Percentiles rank a stretch among this genome's conserved stretches.
Evolutionary conservation across 2,113 vertebrate genomes (phyloP).

Genomic region (Poeciliopsis turrubarensis): DNA sequence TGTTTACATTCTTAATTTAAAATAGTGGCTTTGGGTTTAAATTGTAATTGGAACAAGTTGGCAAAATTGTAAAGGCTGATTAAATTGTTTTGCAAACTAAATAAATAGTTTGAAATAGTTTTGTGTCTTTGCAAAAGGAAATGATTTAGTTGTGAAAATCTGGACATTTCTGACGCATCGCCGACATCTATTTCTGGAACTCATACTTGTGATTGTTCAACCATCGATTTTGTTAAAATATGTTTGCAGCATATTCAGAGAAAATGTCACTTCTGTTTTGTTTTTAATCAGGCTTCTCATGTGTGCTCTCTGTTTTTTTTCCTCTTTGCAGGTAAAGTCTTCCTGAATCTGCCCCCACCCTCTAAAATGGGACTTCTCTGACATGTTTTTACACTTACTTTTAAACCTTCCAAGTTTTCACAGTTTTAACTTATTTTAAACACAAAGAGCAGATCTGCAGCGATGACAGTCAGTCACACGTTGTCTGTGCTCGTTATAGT

Average conservation of each 20-base stretch:
- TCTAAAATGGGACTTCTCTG: slow-evolving; percentile 59
- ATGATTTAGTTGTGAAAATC: not conserved
- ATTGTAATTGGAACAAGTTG: not conserved
- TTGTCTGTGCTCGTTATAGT: slow-evolving; percentile 54
- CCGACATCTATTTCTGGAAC: no score
- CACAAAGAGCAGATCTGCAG: slow-evolving; percentile 21
- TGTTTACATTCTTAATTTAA: no score
- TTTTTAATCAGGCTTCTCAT: not conserved
- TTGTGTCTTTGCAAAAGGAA: not conserved
- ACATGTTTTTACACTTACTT: slow-evolving; percentile 23
- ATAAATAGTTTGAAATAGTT: not conserved
- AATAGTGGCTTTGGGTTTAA: no score
- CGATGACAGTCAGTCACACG: slow-evolving; percentile 60
- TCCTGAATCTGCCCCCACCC: slow-evolving; percentile 36
- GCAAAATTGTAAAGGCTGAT: not conserved
- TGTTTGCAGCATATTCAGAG: not conserved
- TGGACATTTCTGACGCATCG: not conserved
- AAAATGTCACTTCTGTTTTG: not conserved
- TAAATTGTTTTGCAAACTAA: no score
- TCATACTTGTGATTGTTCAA: no score
- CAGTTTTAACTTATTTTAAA: slow-evolving; percentile 7
- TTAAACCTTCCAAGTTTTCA: slow-evolving; percentile 12
- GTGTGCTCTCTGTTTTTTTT: not conserved
- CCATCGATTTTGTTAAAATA: no score
- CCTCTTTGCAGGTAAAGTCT: slow-evolving; percentile 57